A percentile compares a stretch with the other conserved stretches of the same genome.
These are phyloP conservation scores for Sorex fumeus DNA, from an alignment of 2,113 vertebrate species.

Conservation along the genomic window DNA sequence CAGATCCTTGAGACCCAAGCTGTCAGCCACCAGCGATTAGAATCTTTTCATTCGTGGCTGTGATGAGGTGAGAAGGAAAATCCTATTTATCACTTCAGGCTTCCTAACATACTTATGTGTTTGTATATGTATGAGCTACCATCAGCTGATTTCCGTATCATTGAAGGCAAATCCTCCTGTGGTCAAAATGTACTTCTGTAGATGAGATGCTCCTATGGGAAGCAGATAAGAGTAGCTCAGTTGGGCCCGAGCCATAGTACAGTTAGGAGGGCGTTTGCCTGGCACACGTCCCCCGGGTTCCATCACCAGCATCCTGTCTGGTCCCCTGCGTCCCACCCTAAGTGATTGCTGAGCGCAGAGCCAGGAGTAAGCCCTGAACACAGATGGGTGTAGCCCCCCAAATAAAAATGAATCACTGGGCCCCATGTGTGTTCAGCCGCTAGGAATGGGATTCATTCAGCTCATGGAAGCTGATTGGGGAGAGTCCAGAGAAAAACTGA, in stretches of 20 bases:
- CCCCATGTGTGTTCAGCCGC: neutral
- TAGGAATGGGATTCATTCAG: slow-evolving; percentile 18
- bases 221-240: slow-evolving; percentile 3
- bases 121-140: neutral
- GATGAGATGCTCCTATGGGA: slow-evolving; percentile 25
- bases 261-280: too few species aligned
- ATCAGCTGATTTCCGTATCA: neutral
- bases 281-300: too few species aligned
- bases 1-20: neutral
- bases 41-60: slow-evolving; percentile 37
- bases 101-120: too few species aligned
- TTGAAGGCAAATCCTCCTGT: slow-evolving; percentile 35
- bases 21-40: slow-evolving; percentile 7
- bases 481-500: neutral
- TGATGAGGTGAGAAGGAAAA: slow-evolving; percentile 4
- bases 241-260: too few species aligned
- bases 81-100: slow-evolving; percentile 48
- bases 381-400: neutral
- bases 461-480: slow-evolving; percentile 13
- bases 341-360: too few species aligned
- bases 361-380: too few species aligned
- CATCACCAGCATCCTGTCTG: too few species aligned
- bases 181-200: slow-evolving; percentile 42
- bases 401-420: slow-evolving; percentile 1
- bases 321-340: too few species aligned